Base-by-base conservation (phyloP, 1,140 invertebrate genomes). In the Euwallacea fornicatus region DNA sequence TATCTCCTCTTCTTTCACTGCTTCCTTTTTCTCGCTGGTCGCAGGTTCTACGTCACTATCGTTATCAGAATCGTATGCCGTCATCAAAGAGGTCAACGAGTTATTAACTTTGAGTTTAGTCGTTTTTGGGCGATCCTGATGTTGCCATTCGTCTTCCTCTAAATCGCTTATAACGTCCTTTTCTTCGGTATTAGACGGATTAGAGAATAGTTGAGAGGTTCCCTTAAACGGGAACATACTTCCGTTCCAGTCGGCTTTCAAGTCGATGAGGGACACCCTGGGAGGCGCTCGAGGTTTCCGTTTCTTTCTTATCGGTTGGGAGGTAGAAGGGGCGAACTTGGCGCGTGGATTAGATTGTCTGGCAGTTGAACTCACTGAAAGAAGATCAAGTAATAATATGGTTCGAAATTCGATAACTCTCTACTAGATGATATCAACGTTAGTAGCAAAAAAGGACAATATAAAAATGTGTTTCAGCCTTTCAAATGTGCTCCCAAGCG, bases 51-150 rank as follows among this genome's bases (percentile, higher is more conserved):
- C 50, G 7, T 75, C 56, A 62, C 74, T 21, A 54, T 80, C 78
- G 63, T 85, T 83, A 78, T 84, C 84, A 44, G 83, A 84, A 53
- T 80, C 81, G 82, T 87, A 87, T 65, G 84, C 81, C 73, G 80
- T 81, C 63, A 86, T 86, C 42, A 87, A 78, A 66, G 81, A 82
- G 55, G 81, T 80, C 65, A 87, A 78, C 21, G 85, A 84, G 72
- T 83, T 83, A 79, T 84, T 86, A 41, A 85, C 66, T n/a, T 76
- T 71, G 9, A 76, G 62, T 10, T 55, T 55, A 63, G 73, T 75
- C 11, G 50, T 54, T 44, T 61, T 71, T 63, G 71, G 55, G 55
- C 33, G 42, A 21, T 70, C 62, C 7, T 56, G 21, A 46, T 77
- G 43, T 41, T 77, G 58, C 80, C 81, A 82, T 76, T 81, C 79